Base-by-base conservation (phyloP, 2,888 invertebrate species). In the Parapristionchus giblindavisi region DNA sequence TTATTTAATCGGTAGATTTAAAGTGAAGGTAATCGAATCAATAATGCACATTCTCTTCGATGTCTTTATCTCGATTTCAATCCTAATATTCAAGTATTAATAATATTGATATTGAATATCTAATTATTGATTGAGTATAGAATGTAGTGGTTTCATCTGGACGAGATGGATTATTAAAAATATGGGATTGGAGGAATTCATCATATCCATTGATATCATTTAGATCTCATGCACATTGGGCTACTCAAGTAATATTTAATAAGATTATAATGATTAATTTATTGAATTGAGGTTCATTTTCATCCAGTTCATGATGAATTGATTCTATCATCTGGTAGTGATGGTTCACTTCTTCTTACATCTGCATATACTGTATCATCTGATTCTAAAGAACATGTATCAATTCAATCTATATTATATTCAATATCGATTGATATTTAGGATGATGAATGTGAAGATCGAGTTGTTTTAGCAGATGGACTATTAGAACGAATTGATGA, bases 291-390 rank as follows among this genome's bases (percentile, higher is more conserved):
- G 78, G 94, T 97, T 0, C 91, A 94, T 38, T 98, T 94, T 89
- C 99, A 99, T 90, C 93, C 93, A 80, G 97, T 95, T 89, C 98
- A 98, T 89, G 99, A 99, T 89, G 97, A 99, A 89, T 89, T 99
- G 48, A 90, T 99, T 34, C 89, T 99, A 79, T 94, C 96, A 36
- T 61, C 61, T 4, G 94, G 95, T 71, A 96, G 96, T 76, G 98
- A 99, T 89, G 94, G 94, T 51, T 91, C 95, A 81, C 96, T 97
- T 0, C 91, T 96, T 77, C 91, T 99, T 65, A 93, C 93, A 27
- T 81, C 80, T 68, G 80, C 79, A 1, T 78, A 81, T 34, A 77
- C 78, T 63, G 81, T 81, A 17, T 79, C 78, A 36, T 80, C 80
- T 60, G 75, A 75, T 38, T 34, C 66, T 0, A 48, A 51, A 17